phyloP scores from a whole-genome alignment of 1,140 invertebrate genomes.

The Oppia nitens region DNA sequence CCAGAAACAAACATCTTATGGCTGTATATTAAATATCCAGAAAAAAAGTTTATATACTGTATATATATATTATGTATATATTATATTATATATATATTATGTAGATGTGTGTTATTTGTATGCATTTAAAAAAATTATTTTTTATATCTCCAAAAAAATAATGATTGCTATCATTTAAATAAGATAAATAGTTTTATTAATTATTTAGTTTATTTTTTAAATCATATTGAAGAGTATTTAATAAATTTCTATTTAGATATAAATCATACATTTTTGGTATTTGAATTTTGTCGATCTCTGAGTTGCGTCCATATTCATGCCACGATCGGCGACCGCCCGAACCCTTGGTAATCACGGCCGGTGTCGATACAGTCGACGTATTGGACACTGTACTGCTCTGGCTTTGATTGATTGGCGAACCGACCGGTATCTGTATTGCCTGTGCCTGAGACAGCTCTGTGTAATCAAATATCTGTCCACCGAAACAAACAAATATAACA shows the following conservation, averaged over 20 bases:
- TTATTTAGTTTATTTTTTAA: no score
- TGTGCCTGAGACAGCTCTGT: conserved; percentile 23
- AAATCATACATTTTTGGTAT: conserved; percentile 89
- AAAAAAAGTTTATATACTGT: no score
- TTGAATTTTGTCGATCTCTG: conserved; percentile 85
- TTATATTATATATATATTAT: no score
- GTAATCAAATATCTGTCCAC: conserved; percentile 25
- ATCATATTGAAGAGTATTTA: neutral
- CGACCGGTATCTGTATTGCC: neutral
- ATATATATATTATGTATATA: no score
- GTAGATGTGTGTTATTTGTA: no score
- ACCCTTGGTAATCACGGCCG: conserved; percentile 13
- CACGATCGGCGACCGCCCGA: conserved; percentile 22
- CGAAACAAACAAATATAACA: no score
- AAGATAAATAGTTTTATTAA: no score
- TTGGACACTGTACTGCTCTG: conserved; percentile 5
- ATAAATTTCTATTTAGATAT: neutral
- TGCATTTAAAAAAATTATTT: no score
- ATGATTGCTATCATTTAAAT: no score
- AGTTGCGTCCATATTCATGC: conserved; percentile 63
- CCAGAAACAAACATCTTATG: no score
- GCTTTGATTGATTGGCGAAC: conserved; percentile 1
- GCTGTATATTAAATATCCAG: no score
- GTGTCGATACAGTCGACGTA: conserved; percentile 3
- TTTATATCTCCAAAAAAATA: no score